Percentiles rank a stretch among this genome's conserved stretches.
Evolutionary conservation across 2,797 vertebrate species (phyloP).

Genomic region (Vespertilio murinus): DNA sequence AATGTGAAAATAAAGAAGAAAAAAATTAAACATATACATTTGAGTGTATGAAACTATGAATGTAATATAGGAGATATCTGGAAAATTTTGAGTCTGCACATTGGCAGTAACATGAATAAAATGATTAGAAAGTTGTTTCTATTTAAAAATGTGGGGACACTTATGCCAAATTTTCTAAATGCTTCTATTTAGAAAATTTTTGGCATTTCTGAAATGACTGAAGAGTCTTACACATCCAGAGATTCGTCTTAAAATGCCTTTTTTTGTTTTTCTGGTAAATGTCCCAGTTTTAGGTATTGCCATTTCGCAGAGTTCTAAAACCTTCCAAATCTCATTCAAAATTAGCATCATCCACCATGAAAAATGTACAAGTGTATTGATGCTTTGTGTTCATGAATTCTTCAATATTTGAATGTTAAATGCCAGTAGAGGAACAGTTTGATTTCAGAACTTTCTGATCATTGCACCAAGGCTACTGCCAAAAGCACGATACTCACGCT

Average conservation of each 20-base stretch:
- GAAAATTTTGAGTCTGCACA: neutral
- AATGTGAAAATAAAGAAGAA: neutral
- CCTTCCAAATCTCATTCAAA: neutral
- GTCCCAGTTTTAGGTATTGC: neutral
- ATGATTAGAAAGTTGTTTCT: neutral
- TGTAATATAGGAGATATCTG: neutral
- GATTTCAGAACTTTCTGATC: neutral
- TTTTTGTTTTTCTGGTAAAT: neutral
- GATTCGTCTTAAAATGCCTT: neutral
- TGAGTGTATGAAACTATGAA: neutral
- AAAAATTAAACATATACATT: neutral
- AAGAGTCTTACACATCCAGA: neutral
- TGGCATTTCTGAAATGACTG: neutral
- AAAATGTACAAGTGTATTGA: neutral
- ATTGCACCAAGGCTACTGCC: neutral
- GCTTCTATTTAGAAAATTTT: neutral
- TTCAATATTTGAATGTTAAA: neutral
- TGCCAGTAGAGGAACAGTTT: neutral
- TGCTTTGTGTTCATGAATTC: neutral
- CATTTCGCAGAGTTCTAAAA: neutral
- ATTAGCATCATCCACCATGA: neutral
- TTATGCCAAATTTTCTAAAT: neutral
- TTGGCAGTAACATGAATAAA: neutral
- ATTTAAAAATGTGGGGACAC: neutral
- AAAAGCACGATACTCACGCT: neutral